These are phyloP conservation scores for Allophyes oxyacanthae DNA, from an alignment of 2,888 invertebrate genomes.

Conservation along the genomic window DNA sequence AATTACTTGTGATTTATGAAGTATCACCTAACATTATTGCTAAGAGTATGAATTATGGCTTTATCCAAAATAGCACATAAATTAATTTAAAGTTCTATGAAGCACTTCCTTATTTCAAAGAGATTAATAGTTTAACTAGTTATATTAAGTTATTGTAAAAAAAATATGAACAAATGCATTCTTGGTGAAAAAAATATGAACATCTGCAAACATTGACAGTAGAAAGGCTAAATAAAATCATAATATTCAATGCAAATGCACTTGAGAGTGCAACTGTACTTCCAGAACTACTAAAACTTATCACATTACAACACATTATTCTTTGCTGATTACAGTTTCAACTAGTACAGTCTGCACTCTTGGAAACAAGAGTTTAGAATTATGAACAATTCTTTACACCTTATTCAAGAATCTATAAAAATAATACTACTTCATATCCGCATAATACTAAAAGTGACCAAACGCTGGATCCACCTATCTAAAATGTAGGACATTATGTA, in stretches of 20 bases:
- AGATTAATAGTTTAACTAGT: constrained; percentile 9
- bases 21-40: constrained; percentile 44
- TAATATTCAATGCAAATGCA: constrained; percentile 13
- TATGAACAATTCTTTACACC: not conserved
- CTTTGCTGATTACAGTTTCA: not conserved
- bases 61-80: constrained; percentile 30
- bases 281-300: not conserved
- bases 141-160: constrained; percentile 3
- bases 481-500: no score
- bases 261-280: not conserved
- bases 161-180: constrained; percentile 28
- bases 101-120: constrained; percentile 22
- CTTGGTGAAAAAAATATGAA: constrained; percentile 10
- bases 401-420: not conserved
- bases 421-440: not conserved
- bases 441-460: no score
- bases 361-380: not conserved
- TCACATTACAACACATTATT: not conserved
- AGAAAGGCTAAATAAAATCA: constrained; percentile 43
- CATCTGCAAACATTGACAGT: constrained; percentile 40
- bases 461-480: no score
- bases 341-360: not conserved
- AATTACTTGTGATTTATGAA: constrained; percentile 43
- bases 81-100: constrained; percentile 18
- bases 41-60: constrained; percentile 44